These are phyloP conservation scores for Achlya flavicornis DNA, from an alignment of 2,888 invertebrate genomes.

Conservation along the genomic window DNA sequence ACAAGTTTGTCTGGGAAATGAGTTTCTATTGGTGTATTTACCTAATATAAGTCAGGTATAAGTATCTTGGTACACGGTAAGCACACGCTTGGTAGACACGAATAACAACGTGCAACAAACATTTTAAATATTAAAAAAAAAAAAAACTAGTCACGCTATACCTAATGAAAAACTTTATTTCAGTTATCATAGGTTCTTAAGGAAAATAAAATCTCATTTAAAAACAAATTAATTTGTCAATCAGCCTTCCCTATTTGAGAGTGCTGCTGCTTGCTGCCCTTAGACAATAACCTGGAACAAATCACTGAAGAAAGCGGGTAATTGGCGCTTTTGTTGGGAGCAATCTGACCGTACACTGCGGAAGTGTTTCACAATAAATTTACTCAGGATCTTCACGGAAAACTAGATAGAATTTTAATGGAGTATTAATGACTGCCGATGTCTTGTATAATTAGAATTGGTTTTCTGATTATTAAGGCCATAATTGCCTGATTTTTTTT, in stretches of 20 bases:
- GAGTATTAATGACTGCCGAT: conserved; percentile 23
- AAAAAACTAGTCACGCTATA: too few species aligned
- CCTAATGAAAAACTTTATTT: not conserved
- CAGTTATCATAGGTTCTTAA: not conserved
- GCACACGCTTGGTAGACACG: too few species aligned
- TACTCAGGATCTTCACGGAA: conserved; percentile 38
- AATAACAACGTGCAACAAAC: too few species aligned
- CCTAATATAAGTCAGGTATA: too few species aligned
- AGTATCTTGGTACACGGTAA: too few species aligned
- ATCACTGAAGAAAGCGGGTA: conserved; percentile 39
- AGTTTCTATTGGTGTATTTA: too few species aligned
- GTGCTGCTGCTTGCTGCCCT: conserved; percentile 17
- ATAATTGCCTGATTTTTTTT: too few species aligned
- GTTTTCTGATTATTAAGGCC: not conserved
- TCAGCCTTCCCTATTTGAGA: conserved; percentile 11
- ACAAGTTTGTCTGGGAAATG: too few species aligned
- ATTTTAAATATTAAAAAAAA: too few species aligned
- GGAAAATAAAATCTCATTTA: not conserved
- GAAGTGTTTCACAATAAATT: conserved; percentile 30
- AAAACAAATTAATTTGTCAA: conserved; percentile 4
- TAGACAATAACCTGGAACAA: conserved; percentile 42
- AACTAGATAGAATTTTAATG: conserved; percentile 33
- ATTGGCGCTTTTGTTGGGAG: conserved; percentile 41
- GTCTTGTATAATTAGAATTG: conserved; percentile 19
- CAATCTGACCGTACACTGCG: conserved; percentile 35